Conservation (phyloP, 2,888 invertebrate species). For the Leptinotarsa tumamoca region DNA sequence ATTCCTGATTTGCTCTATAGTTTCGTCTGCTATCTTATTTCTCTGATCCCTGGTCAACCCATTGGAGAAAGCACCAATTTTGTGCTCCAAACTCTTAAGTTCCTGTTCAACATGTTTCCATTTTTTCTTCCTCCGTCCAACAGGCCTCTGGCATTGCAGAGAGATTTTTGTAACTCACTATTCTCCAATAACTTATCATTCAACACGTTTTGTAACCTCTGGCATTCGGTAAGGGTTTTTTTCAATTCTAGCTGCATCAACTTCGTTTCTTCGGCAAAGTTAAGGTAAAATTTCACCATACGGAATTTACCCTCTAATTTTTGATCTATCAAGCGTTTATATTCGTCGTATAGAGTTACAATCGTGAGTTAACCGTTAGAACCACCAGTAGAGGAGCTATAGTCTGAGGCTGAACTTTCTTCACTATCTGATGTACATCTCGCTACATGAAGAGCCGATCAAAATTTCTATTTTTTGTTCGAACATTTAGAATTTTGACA, state of each 20-base stretch:
- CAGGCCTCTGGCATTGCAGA: conserved; percentile 77
- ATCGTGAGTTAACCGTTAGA: conserved; percentile 27
- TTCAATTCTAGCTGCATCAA: conserved; percentile 78
- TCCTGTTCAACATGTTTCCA: conserved; percentile 31
- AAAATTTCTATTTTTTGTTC: too few relatives aligned
- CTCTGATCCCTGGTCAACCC: conserved; percentile 30
- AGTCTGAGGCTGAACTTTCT: conserved; percentile 28
- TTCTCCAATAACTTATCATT: conserved; percentile 79
- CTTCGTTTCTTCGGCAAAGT: conserved; percentile 80
- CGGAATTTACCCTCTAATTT: conserved; percentile 26
- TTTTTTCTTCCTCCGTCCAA: conserved; percentile 32
- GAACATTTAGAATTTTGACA: too few relatives aligned
- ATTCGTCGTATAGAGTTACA: conserved; percentile 34
- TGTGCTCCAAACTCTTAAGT: conserved; percentile 19
- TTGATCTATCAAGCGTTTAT: conserved; percentile 31
- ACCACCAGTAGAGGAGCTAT: conserved; percentile 17
- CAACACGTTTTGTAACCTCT: conserved; percentile 77
- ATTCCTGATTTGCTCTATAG: conserved; percentile 25
- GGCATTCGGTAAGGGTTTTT: conserved; percentile 78
- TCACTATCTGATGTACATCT: conserved; percentile 28
- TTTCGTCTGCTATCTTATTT: conserved; percentile 34
- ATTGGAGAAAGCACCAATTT: conserved; percentile 34
- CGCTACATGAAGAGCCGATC: conserved; percentile 18
- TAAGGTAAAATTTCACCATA: conserved; percentile 52
- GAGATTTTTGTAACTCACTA: conserved; percentile 81